A percentile compares a stretch with the other conserved stretches of the same genome.
phyloP scores from a whole-genome alignment of 2,888 invertebrate species.

The Pseudanteris insignis region DNA sequence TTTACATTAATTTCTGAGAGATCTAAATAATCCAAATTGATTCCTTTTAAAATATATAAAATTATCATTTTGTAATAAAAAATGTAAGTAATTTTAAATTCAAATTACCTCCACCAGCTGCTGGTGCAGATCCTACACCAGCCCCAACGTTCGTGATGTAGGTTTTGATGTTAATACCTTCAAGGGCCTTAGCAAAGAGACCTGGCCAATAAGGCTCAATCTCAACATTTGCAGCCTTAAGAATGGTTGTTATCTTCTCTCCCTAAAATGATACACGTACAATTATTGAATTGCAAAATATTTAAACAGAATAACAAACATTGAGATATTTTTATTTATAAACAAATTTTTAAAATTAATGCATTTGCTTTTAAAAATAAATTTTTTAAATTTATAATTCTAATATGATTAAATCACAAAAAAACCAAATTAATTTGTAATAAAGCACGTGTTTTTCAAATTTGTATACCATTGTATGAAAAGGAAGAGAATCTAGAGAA shows the following conservation, averaged over 20 bases:
- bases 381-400: not conserved
- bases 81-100: conserved; percentile 1
- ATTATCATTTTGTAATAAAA: no score
- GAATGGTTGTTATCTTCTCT: conserved; percentile 95
- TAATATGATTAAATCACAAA: no score
- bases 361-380: not conserved
- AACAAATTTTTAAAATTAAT: no score
- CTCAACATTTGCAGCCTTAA: conserved; percentile 95
- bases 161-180: conserved; percentile 92
- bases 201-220: conserved; percentile 99
- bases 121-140: conserved; percentile 86
- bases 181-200: conserved; percentile 95
- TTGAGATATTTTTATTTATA: not conserved
- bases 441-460: no score
- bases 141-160: conserved; percentile 93
- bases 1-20: no score
- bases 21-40: no score
- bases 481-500: no score
- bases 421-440: no score
- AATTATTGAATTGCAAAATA: conserved; percentile 5
- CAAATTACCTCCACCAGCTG: conserved; percentile 71
- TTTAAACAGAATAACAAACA: not conserved
- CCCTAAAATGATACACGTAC: conserved; percentile 72
- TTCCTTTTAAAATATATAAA: no score
- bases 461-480: no score